Evolutionary conservation across 2,797 vertebrate genomes (phyloP).

Genomic region (Staurois parvus): DNA sequence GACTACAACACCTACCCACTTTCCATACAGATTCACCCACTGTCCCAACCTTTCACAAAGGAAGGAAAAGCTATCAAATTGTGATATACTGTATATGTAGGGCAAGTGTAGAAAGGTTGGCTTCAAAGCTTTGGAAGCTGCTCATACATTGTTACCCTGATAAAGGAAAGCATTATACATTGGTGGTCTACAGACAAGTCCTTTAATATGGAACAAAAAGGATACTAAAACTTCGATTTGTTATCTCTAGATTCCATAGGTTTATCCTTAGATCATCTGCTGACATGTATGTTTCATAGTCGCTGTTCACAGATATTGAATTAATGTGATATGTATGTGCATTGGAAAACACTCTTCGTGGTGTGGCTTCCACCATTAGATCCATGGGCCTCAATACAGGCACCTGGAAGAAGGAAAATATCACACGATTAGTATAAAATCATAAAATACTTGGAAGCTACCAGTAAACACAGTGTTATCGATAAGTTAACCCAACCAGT

Average conservation of each 20-base stretch:
- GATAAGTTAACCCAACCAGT: too few relatives aligned
- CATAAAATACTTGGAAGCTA: too few relatives aligned
- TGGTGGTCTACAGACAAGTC: neutral
- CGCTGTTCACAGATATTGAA: constrained; percentile 97
- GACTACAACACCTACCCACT: too few relatives aligned
- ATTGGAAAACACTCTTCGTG: constrained; percentile 90
- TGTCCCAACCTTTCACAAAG: too few relatives aligned
- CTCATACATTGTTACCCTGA: too few relatives aligned
- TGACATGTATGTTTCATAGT: constrained; percentile 96
- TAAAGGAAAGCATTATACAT: too few relatives aligned
- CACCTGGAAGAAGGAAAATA: constrained; percentile 76
- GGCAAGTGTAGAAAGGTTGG: too few relatives aligned
- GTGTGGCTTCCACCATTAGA: constrained; percentile 95
- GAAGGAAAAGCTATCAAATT: too few relatives aligned
- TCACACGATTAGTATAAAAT: neutral
- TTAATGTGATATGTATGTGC: constrained; percentile 98
- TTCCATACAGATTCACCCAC: too few relatives aligned
- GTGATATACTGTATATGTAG: too few relatives aligned
- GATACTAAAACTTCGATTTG: constrained; percentile 98
- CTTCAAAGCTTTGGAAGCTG: too few relatives aligned
- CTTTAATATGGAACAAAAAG: constrained; percentile 68
- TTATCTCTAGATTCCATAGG: constrained; percentile 97
- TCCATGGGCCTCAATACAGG: constrained; percentile 95
- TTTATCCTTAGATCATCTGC: constrained; percentile 95
- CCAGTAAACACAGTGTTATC: neutral